Evolutionary conservation across 2,797 vertebrate species (phyloP).

Genomic region (Anguilla pacifica): DNA sequence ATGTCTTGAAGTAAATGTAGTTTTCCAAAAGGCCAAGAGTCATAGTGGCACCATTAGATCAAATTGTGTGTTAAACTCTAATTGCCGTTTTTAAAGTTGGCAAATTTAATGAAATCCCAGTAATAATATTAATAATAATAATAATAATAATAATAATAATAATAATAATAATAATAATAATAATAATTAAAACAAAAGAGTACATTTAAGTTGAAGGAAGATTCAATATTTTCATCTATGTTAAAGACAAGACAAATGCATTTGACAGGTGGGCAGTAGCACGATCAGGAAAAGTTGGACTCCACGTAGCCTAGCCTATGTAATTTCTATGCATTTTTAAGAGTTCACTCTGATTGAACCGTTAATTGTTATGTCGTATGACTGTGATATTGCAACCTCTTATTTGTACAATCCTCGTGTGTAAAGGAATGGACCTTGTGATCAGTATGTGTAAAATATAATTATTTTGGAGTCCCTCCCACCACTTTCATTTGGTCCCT

Average conservation of each 20-base stretch:
- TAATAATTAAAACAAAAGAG: neutral
- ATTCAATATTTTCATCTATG: neutral
- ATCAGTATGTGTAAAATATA: slow-evolving; percentile 6
- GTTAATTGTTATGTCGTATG: neutral
- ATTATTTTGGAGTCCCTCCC: slow-evolving; percentile 11
- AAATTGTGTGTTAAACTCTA: no score
- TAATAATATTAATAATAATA: neutral
- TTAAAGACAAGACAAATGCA: neutral
- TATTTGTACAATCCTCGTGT: neutral
- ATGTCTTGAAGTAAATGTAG: no score
- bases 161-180: neutral
- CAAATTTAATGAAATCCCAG: neutral
- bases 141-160: neutral
- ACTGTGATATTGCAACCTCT: slow-evolving; percentile 10
- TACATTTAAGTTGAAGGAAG: neutral
- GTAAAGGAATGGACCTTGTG: neutral
- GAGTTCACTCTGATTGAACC: neutral
- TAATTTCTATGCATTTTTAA: neutral
- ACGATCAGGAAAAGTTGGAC: neutral
- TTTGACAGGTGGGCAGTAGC: neutral
- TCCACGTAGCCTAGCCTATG: neutral
- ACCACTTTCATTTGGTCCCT: neutral
- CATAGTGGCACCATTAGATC: no score
- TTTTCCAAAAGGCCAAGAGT: no score
- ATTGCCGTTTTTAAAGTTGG: no score